These are phyloP conservation scores for Escarpia spicata DNA, from an alignment of 2,888 invertebrate genomes.

Conservation along the genomic window DNA sequence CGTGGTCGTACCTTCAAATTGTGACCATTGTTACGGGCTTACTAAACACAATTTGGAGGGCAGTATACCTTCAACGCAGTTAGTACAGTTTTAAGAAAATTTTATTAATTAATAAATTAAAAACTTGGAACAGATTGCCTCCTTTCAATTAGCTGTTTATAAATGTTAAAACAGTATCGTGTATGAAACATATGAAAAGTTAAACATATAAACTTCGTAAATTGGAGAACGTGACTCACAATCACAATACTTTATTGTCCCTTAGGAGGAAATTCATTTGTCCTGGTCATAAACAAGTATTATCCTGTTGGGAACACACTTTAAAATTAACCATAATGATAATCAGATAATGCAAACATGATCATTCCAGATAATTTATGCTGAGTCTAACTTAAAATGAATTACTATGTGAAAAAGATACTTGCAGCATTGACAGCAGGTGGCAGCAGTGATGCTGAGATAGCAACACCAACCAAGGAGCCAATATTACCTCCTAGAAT, in stretches of 20 bases:
- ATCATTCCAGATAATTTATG: neutral
- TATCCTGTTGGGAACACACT: neutral
- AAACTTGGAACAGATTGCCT: too few species aligned
- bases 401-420: conserved; percentile 27
- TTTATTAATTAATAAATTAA: neutral
- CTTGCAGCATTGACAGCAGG: conserved; percentile 81
- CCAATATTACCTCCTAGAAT: conserved; percentile 82
- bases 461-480: conserved; percentile 83
- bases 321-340: neutral
- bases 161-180: too few species aligned
- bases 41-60: too few species aligned
- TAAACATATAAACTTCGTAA: neutral
- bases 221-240: neutral
- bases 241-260: too few species aligned
- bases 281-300: neutral
- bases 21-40: too few species aligned
- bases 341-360: neutral
- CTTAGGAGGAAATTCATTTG: too few species aligned
- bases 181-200: neutral
- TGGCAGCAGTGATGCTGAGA: conserved; percentile 82
- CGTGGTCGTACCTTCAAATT: too few species aligned
- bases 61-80: too few species aligned
- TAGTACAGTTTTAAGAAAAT: neutral
- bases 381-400: neutral
- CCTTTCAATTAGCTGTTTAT: too few species aligned